Conservation (phyloP, 1,140 invertebrate species). For the Zophobas morio region DNA sequence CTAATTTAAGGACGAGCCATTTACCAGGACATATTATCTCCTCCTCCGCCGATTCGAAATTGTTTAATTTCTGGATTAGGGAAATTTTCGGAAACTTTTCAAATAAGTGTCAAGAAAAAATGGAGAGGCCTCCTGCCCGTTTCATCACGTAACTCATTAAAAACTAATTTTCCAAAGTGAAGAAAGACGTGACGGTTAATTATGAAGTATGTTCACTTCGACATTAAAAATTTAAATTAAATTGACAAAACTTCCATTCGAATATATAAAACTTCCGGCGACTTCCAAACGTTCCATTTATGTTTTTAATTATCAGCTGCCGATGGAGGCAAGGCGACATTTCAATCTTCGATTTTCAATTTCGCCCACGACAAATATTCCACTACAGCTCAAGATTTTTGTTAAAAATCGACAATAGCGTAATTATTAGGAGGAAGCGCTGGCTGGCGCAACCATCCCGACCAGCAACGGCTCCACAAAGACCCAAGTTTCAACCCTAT, state of each 20-base stretch:
- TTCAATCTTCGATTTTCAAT: constrained; percentile 36
- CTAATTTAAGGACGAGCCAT: background rate
- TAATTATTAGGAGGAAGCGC: constrained; percentile 37
- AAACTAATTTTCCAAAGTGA: constrained; percentile 47
- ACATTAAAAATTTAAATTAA: constrained; percentile 49
- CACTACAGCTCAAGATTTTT: constrained; percentile 26
- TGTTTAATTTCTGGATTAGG: background rate
- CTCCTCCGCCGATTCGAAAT: background rate
- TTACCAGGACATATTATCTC: background rate
- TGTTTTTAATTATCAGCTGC: constrained; percentile 44
- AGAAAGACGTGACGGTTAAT: constrained; percentile 47
- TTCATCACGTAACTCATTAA: constrained; percentile 46
- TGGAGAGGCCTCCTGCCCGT: background rate
- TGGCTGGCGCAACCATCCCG: constrained; percentile 9
- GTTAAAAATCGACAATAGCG: constrained; percentile 28
- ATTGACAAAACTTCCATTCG: constrained; percentile 40
- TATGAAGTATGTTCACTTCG: constrained; percentile 43
- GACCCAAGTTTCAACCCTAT: constrained; percentile 14
- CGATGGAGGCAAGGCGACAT: constrained; percentile 25
- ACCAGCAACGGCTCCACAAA: constrained; percentile 7
- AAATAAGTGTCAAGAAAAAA: constrained; percentile 21
- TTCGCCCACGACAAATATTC: constrained; percentile 20
- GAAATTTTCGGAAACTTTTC: constrained; percentile 2
- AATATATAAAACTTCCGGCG: constrained; percentile 28
- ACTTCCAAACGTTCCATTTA: constrained; percentile 33